Base-by-base conservation (phyloP, 2,888 invertebrate genomes). In the Anthoptus insignis region DNA sequence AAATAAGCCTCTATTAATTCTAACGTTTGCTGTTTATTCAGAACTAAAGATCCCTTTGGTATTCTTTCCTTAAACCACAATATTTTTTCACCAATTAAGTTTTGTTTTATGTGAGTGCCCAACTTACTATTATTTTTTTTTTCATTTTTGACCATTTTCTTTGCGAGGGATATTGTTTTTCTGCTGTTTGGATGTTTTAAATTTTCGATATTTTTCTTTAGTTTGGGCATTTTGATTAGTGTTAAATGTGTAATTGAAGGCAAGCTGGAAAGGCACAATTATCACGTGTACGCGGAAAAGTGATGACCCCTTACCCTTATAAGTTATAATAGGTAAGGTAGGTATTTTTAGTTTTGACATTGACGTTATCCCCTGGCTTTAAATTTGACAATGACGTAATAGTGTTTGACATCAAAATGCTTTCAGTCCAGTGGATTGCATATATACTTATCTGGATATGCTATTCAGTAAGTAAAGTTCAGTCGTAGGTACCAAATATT, bases 181-280 rank as follows among this genome's bases (percentile, higher is more conserved):
- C 98, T 94, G 76, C 98, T 98, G 83, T 97, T 97, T 0, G 98
- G 98, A 88, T 98, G 98, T 79, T 96, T 96, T 59, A 95, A 92
- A 83, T 95, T 95, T 39, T 91, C 90, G 39, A 92, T 74, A 67
- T 77, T 86, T 47, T 81, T 84, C 68, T 88, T 91, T 63, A 83
- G 64, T 74, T 89, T 91, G 49, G 91, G 89, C 93, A 93, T 78
- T 74, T 82, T 32, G 21, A n/a, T n/a, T 13, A 29, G 34, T 7
- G 39, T 29, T 14, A 13, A 42, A 29, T 4, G 29, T 11, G 32
- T 11, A 8, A 3, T 11, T 11, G 1, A 9, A 37, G n/a, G n/a
- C n/a, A 37, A 37, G 4, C 8, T 27, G 27, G 4, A 37, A n/a
- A n/a, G n/a, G n/a, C n/a, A n/a, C n/a, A n/a, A n/a, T n/a, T n/a